Conservation (phyloP, 1,140 invertebrate species). For the Calycopis cecrops region DNA sequence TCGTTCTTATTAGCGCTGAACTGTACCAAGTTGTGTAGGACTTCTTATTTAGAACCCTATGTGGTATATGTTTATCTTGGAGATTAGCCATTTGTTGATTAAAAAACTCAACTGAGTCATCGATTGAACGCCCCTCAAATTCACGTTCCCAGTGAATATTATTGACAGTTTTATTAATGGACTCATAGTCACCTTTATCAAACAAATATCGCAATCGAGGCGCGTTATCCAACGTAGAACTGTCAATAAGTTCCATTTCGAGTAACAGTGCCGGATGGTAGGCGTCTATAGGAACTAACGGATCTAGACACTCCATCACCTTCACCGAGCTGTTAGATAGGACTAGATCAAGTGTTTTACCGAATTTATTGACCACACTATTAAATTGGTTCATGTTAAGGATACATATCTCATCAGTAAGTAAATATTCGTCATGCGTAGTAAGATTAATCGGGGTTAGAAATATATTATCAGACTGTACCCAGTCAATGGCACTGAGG, state of each 20-base stretch:
- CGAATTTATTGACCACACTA: constrained; percentile 15
- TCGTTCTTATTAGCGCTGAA: too few species aligned
- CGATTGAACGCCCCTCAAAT: too few species aligned
- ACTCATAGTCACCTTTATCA: constrained; percentile 18
- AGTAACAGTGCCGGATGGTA: constrained; percentile 22
- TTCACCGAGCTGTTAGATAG: constrained; percentile 17
- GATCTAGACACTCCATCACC: constrained; percentile 19
- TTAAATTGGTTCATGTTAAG: constrained; percentile 19
- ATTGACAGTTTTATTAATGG: constrained; percentile 11
- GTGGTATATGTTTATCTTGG: too few species aligned
- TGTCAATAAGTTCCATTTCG: not conserved
- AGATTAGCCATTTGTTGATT: too few species aligned
- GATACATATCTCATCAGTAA: constrained; percentile 21
- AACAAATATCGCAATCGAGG: constrained; percentile 12
- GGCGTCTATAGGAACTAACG: constrained; percentile 21
- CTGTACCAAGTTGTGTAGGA: too few species aligned
- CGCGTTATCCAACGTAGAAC: not conserved
- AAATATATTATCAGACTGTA: not conserved
- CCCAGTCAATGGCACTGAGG: constrained; percentile 7
- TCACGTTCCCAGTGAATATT: constrained; percentile 20
- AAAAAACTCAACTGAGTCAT: too few species aligned
- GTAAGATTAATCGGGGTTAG: constrained; percentile 6
- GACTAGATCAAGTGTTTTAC: constrained; percentile 23
- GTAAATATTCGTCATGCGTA: constrained; percentile 9
- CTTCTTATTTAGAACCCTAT: too few species aligned